Evolutionary conservation across 2,113 vertebrate species (phyloP), one percentile per base, ranked within the genome.

Genomic region (Fregetta grallaria): DNA sequence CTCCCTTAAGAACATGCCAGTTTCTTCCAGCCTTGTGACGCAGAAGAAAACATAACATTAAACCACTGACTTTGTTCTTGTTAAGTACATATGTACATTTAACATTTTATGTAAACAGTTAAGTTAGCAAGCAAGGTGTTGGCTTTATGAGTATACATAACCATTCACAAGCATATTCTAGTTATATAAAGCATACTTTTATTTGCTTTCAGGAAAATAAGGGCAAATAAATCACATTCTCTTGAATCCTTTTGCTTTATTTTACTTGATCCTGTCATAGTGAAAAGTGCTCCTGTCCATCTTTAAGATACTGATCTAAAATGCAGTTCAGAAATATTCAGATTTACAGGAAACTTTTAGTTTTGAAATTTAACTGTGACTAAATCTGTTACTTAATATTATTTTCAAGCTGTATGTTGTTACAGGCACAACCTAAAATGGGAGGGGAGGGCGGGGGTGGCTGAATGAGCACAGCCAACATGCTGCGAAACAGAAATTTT

Each of bases 341-440:
- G 73, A 77, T 77, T 94, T 58, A 30, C 40, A 58, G 55, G 55
- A 77, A 82, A 34, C 40, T 45, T 82, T 36, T 44, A 23, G 49
- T 86, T 97, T 94, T 88, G 70, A 92, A 95, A 96, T 92, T 86
- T 93, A 94, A 58, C 86, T 90, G 45, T 81, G 38, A 90, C 30
- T 74, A 76, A 58, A 72, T 83, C 56, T 85, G n/a, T 68, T 90
- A 77, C 83, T 88, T 76, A 70, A 40, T 74, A 62, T 82, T 59
- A 85, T 90, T 92, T 98, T 94, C 89, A 94, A 91, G 74, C 85
- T 85, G 44, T 65, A 38, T 67, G 44, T 89, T 91, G 32, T 94
- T 92, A 81, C 62, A 88, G 94, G 55, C 72, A 91, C 52, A 83
- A 45, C 66, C 83, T 88, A 79, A 96, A 93, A 80, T 81, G 72